Conservation (phyloP, 2,888 invertebrate species). For the Epinotia bilunana region DNA sequence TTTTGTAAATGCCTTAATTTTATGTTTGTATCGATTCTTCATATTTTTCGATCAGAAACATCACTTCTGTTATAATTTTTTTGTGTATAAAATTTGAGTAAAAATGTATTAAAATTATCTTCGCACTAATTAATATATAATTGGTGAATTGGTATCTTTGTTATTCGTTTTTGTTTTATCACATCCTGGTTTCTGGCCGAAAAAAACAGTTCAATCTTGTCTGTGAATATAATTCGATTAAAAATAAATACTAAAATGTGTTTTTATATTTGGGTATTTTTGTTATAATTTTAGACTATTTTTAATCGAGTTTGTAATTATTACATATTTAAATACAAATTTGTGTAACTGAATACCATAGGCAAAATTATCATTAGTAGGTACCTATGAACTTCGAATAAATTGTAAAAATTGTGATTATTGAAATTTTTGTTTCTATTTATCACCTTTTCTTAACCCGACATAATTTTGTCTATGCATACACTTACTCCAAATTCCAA, state of each 20-base stretch:
- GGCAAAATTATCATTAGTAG: slow-evolving; percentile 37
- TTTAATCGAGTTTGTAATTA: slow-evolving; percentile 35
- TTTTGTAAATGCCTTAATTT: slow-evolving; percentile 40
- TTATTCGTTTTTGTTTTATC: background rate
- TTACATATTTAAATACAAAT: slow-evolving; percentile 27
- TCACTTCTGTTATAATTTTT: slow-evolving; percentile 47
- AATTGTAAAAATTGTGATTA: slow-evolving; percentile 26
- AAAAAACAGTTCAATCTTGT: slow-evolving; percentile 1
- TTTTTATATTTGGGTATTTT: background rate
- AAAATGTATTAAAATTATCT: background rate
- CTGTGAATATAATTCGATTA: slow-evolving; percentile 35
- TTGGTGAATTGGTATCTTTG: background rate
- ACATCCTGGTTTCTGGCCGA: slow-evolving; percentile 30
- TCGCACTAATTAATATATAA: background rate
- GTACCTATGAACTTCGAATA: slow-evolving; percentile 17
- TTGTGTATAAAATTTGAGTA: background rate
- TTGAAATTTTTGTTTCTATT: slow-evolving; percentile 34
- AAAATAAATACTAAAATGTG: slow-evolving; percentile 17
- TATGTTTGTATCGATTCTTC: slow-evolving; percentile 56
- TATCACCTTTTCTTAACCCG: slow-evolving; percentile 27
- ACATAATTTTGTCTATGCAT: slow-evolving; percentile 43
- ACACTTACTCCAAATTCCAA: slow-evolving; percentile 14
- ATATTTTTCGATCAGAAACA: slow-evolving; percentile 49
- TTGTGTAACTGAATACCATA: slow-evolving; percentile 40
- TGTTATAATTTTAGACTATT: slow-evolving; percentile 9